Evolutionary conservation across 2,797 vertebrate genomes (phyloP).

Genomic region (Valencia hispanica): DNA sequence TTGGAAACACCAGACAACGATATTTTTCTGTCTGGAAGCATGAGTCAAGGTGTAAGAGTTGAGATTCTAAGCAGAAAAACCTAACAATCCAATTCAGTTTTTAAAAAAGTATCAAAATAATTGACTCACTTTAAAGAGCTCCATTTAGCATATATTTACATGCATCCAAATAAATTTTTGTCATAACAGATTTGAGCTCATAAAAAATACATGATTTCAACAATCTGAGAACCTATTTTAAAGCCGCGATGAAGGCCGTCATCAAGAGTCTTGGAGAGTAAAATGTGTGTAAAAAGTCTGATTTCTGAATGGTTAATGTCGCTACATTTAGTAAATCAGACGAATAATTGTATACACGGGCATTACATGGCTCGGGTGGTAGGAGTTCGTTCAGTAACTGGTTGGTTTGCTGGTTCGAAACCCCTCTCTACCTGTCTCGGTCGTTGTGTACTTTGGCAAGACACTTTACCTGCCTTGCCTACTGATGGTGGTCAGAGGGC

Average conservation of each 20-base stretch:
- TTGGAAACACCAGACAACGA: neutral
- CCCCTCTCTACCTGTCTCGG: too few species aligned
- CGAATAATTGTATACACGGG: too few species aligned
- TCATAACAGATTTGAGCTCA: neutral
- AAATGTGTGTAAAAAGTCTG: neutral
- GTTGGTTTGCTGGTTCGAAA: too few species aligned
- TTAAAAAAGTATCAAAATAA: neutral
- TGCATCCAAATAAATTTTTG: neutral
- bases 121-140: neutral
- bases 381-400: too few species aligned
- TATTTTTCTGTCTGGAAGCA: neutral
- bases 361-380: too few species aligned
- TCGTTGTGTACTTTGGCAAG: too few species aligned
- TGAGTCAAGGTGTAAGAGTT: neutral
- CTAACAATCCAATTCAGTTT: neutral
- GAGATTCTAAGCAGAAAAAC: neutral
- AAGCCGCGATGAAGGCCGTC: neutral
- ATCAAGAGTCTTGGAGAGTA: neutral
- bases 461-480: too few species aligned
- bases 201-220: neutral
- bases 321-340: neutral
- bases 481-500: too few species aligned
- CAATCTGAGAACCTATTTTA: neutral
- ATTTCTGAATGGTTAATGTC: neutral
- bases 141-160: neutral